These are phyloP conservation scores for Brienomyrus longianalis DNA, from an alignment of 2,113 vertebrate species.

Conservation along the genomic window DNA sequence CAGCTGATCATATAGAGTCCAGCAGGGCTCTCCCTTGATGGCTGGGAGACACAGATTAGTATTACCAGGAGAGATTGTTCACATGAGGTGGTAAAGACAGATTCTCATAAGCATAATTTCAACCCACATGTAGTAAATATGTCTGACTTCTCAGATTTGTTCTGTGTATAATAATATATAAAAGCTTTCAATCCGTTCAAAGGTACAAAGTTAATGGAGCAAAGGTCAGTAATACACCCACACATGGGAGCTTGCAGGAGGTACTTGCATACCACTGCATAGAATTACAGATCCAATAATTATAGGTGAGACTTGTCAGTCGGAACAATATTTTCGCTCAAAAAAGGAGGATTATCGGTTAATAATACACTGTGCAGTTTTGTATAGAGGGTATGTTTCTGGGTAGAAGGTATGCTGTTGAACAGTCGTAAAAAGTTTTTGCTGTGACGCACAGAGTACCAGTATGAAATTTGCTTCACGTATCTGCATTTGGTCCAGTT, in stretches of 20 bases:
- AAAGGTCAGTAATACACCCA: neutral
- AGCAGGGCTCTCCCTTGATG: neutral
- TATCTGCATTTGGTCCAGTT: neutral
- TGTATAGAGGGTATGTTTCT: neutral
- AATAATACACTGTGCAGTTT: neutral
- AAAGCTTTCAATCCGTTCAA: neutral
- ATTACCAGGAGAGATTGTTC: neutral
- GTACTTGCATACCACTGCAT: neutral
- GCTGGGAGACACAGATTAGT: neutral
- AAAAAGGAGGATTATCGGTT: neutral
- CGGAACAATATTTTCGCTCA: neutral
- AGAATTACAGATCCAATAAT: neutral
- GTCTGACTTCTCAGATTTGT: neutral
- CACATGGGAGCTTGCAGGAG: neutral
- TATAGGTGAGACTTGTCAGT: neutral
- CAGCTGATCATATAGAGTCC: neutral
- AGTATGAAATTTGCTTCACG: neutral
- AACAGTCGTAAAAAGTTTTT: neutral
- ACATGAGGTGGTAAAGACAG: neutral
- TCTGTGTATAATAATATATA: neutral
- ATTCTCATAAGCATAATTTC: neutral
- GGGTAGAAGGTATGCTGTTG: neutral
- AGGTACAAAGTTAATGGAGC: neutral
- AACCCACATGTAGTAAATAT: neutral
- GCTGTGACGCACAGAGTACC: neutral